Percentiles rank a stretch among this genome's conserved stretches.
Conservation (phyloP, 2,797 vertebrate species). For the Eulemur coronatus region DNA sequence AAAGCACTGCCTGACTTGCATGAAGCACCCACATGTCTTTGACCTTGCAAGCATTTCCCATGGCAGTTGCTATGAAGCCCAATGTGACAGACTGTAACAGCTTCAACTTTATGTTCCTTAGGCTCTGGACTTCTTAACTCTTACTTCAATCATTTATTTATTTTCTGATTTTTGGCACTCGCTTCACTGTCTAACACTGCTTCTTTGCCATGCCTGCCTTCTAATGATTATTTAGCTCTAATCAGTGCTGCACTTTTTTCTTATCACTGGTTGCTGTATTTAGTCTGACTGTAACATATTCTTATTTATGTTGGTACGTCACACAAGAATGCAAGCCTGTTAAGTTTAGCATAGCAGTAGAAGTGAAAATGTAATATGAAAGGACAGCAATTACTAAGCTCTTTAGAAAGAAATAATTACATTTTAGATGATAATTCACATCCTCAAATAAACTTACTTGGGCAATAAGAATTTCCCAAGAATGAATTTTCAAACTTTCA, state of each 20-base stretch:
- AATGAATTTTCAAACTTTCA: slow-evolving; percentile 42
- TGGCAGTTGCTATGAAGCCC: neutral
- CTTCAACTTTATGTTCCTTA: neutral
- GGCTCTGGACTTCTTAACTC: neutral
- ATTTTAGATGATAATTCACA: slow-evolving; percentile 42
- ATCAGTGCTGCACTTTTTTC: neutral
- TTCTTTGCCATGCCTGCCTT: neutral
- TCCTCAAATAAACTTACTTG: slow-evolving; percentile 37
- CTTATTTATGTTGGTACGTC: neutral
- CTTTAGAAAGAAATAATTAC: slow-evolving; percentile 34
- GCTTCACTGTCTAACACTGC: neutral
- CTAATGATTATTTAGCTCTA: neutral
- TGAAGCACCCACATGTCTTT: neutral
- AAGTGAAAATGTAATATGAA: neutral
- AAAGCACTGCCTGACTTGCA: neutral
- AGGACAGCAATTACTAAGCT: neutral
- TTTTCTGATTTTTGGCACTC: neutral
- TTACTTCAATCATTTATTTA: neutral
- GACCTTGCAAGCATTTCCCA: neutral
- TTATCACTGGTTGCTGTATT: neutral
- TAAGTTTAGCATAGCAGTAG: neutral
- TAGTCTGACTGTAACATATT: neutral
- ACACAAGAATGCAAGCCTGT: neutral
- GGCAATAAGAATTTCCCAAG: slow-evolving; percentile 31
- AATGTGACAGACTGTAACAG: neutral